Percentiles rank a stretch among this genome's conserved stretches.
Conservation (phyloP, 53 echinoderm and acorn worm genomes). For the Echinometra lucunter region DNA sequence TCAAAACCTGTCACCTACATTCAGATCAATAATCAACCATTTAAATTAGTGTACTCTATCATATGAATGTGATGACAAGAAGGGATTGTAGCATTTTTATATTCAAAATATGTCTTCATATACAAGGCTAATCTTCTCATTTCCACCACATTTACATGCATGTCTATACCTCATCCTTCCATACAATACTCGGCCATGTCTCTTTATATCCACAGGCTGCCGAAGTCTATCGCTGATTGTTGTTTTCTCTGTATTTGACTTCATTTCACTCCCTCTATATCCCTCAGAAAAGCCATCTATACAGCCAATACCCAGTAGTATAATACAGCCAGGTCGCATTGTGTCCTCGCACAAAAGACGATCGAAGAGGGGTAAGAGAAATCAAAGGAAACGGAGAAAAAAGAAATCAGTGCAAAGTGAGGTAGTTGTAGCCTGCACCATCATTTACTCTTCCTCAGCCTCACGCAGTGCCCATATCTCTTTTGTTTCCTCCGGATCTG, state of each 20-base stretch:
- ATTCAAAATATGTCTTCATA: background rate
- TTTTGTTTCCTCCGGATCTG: slow-evolving; percentile 63
- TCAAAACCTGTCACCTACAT: background rate
- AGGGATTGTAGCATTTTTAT: background rate
- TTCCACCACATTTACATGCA: background rate
- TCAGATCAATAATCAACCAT: background rate
- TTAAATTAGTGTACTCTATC: too few relatives aligned
- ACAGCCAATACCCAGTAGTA: slow-evolving; percentile 11
- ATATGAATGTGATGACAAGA: background rate
- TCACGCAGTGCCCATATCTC: slow-evolving; percentile 19
- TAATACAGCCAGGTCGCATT: slow-evolving; percentile 26
- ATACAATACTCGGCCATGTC: background rate
- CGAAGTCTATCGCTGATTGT: background rate
- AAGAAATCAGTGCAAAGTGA: background rate
- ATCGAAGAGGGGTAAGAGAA: background rate
- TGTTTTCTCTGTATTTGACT: background rate
- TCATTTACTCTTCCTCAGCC: slow-evolving; percentile 5
- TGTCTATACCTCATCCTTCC: background rate
- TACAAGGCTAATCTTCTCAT: background rate
- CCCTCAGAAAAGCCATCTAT: background rate
- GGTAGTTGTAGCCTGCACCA: background rate
- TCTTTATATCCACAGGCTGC: background rate
- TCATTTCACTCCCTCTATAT: background rate
- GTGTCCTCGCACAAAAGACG: slow-evolving; percentile 23
- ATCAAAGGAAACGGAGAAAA: slow-evolving; percentile 6